Conservation (phyloP, 2,113 vertebrate genomes). For the Ursus arctos region DNA sequence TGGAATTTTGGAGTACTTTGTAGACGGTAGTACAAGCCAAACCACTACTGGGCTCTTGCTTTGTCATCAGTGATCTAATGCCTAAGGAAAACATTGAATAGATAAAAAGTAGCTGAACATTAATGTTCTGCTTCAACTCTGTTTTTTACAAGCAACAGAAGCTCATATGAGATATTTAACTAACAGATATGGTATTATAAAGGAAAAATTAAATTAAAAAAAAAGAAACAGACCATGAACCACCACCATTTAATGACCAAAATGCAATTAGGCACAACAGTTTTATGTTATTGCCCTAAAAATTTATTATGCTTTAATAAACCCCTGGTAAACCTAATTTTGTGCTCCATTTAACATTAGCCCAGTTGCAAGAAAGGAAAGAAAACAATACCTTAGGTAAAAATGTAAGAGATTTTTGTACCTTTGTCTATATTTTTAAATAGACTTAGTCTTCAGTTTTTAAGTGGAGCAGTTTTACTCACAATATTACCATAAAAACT, state of each 20-base stretch:
- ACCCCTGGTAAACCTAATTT: conserved; percentile 22
- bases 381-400: conserved; percentile 4
- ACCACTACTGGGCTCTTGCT: neutral
- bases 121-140: neutral
- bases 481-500: neutral
- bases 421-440: conserved; percentile 29
- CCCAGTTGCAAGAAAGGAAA: neutral
- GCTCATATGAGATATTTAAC: conserved; percentile 9
- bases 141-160: conserved; percentile 2
- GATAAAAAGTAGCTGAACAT: neutral
- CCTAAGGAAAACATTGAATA: neutral
- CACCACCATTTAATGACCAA: neutral
- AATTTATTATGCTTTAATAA: conserved; percentile 39
- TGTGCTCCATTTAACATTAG: conserved; percentile 63
- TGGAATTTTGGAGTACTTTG: neutral
- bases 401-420: conserved; percentile 1
- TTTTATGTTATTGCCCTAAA: conserved; percentile 51
- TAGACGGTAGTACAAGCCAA: neutral
- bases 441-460: conserved; percentile 13
- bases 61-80: neutral
- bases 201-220: conserved; percentile 17
- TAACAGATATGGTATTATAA: conserved; percentile 20
- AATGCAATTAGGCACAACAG: neutral
- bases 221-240: neutral
- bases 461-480: neutral